These are phyloP conservation scores for Macquaria ambigua DNA, from an alignment of 2,113 vertebrate species.

Conservation along the genomic window DNA sequence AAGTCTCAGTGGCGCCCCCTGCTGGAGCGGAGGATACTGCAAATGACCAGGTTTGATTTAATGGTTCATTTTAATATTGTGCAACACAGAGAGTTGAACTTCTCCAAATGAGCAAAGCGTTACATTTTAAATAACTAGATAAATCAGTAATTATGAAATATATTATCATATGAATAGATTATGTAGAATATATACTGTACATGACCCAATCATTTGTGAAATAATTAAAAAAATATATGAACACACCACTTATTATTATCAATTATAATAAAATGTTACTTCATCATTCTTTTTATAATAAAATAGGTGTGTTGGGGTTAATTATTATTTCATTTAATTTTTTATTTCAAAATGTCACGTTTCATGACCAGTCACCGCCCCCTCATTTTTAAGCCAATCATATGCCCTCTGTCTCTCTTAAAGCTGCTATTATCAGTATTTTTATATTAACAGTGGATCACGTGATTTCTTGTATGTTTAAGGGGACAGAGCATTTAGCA, in stretches of 20 bases:
- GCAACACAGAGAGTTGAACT: not conserved
- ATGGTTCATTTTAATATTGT: not conserved
- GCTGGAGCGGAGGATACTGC: conserved; percentile 47
- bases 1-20: conserved; percentile 46
- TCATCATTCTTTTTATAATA: not conserved
- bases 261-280: no score
- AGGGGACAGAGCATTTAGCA: no score
- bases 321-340: no score
- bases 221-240: no score
- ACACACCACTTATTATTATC: no score
- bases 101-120: not conserved
- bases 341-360: no score
- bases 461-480: no score
- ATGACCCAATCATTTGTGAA: no score
- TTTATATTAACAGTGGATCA: not conserved
- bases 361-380: no score
- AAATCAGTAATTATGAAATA: not conserved
- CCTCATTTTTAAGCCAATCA: not conserved
- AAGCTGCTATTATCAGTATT: not conserved
- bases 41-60: not conserved
- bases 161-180: not conserved
- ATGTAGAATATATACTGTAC: not conserved
- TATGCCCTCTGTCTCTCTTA: not conserved
- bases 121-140: not conserved
- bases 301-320: not conserved